These are phyloP conservation scores for Zaprionus vittiger DNA, from an alignment of 1,140 invertebrate species.

Conservation along the genomic window DNA sequence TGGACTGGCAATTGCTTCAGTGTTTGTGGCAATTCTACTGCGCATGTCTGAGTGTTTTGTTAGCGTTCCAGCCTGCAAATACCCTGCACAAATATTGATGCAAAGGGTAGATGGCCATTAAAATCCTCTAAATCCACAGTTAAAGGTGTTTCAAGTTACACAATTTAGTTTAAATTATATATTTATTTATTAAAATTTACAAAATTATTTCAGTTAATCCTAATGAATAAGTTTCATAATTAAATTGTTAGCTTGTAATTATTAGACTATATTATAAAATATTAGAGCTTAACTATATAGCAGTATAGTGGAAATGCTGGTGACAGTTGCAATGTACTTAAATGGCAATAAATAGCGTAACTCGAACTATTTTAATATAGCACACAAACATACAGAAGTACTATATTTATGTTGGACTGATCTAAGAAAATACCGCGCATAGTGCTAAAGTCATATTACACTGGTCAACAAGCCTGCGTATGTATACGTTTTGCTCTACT, in stretches of 20 bases:
- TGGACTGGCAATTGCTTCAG: background rate
- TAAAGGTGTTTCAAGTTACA: background rate
- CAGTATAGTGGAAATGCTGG: slow-evolving; percentile 28
- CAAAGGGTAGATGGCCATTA: background rate
- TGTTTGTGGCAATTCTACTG: slow-evolving; percentile 24
- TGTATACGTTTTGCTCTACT: background rate
- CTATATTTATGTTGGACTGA: slow-evolving; percentile 2
- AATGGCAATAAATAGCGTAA: slow-evolving; percentile 72
- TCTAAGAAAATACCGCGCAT: slow-evolving; percentile 8
- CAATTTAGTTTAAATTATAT: background rate
- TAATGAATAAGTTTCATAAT: background rate
- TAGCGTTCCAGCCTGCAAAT: background rate
- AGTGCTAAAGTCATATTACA: slow-evolving; percentile 17
- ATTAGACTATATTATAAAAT: background rate
- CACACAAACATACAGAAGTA: slow-evolving; percentile 53
- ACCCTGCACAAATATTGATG: background rate
- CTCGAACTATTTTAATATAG: slow-evolving; percentile 74
- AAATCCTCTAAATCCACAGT: background rate
- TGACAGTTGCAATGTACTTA: slow-evolving; percentile 62
- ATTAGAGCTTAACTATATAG: background rate
- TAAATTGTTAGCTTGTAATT: background rate
- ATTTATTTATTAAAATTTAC: slow-evolving; percentile 27
- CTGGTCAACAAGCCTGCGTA: slow-evolving; percentile 12
- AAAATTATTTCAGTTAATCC: slow-evolving; percentile 1
- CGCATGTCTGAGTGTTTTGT: slow-evolving; percentile 46